Evolutionary conservation across 2,888 invertebrate species (phyloP), one percentile per base, ranked within the genome.

Genomic region (Agriopis marginaria): DNA sequence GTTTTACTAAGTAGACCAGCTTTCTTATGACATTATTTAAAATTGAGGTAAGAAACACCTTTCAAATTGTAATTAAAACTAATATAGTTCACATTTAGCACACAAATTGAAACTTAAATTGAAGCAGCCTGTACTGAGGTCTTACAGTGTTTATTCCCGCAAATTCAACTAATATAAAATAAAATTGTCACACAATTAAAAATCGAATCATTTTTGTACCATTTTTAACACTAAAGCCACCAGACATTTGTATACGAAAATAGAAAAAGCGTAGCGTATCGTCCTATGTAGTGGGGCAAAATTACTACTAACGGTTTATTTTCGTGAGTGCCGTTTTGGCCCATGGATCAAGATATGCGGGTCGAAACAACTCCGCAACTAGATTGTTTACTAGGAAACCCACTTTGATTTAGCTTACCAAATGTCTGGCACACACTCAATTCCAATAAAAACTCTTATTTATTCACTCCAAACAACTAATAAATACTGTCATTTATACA

Each of bases 401-500:
- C 32, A 32, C 4, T 32, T 5, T 32, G 3, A 32, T 32, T 5
- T 32, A 32, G 3, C 32, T 42, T 7, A 23, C 23, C 56, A 32
- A 3, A 53, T 44, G 44, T 23, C 62, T 53, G 54, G 54, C 45
- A 14, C 39, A 44, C 4, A 50, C 9, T n/a, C 44, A 62, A 14
- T 42, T 54, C 50, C 40, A 45, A 45, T 14, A 58, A 51, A 51
- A 44, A 50, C 0, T 32, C 32, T 9, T 11, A 58, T 8, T 14
- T 49, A 45, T 47, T 58, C 45, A 58, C 59, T 51, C 63, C 58
- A 54, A 60, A 53, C 32, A 51, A 56, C 47, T 49, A 63, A 66
- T 58, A 61, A 67, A 68, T 59, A 73, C 69, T 66, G 68, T 63
- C 66, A 63, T 44, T 61, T 42, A 44, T n/a, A 56, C 12, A 71